Evolutionary conservation across 2,888 invertebrate species (phyloP).

Genomic region (Epinotia brunnichana): DNA sequence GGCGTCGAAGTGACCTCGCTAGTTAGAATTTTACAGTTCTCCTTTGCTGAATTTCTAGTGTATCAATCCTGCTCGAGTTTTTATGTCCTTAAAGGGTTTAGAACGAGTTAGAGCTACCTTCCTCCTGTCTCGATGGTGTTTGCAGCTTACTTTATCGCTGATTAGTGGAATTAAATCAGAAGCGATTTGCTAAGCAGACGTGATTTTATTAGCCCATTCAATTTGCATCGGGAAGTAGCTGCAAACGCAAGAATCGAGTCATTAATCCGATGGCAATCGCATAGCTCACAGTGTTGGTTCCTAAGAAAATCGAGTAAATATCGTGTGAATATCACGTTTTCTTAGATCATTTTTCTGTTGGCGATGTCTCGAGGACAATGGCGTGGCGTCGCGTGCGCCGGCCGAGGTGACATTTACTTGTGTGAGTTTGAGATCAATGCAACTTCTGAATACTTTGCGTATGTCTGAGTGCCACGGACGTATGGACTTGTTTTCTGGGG

Average conservation of each 20-base stretch:
- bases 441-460: not conserved
- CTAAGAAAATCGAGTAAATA: slow-evolving; percentile 1
- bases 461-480: not conserved
- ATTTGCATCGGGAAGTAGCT: slow-evolving; percentile 16
- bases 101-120: not conserved
- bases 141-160: not conserved
- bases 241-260: slow-evolving; percentile 17
- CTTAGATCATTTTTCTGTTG: not conserved
- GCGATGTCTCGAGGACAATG: slow-evolving; percentile 9
- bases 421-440: slow-evolving; percentile 8
- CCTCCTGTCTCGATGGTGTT: not conserved
- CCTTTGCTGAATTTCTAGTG: not conserved
- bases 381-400: slow-evolving; percentile 17
- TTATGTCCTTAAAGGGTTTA: not conserved
- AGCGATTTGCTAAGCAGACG: slow-evolving; percentile 7
- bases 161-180: slow-evolving; percentile 6
- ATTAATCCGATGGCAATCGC: slow-evolving; percentile 20
- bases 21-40: not conserved
- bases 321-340: not conserved
- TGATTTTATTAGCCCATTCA: slow-evolving; percentile 7
- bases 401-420: slow-evolving; percentile 17
- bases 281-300: not conserved
- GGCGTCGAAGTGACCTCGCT: no score
- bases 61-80: not conserved
- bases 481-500: not conserved